Evolutionary conservation across 2,888 invertebrate genomes (phyloP).

Genomic region (Drosophila quasianomalipes): DNA sequence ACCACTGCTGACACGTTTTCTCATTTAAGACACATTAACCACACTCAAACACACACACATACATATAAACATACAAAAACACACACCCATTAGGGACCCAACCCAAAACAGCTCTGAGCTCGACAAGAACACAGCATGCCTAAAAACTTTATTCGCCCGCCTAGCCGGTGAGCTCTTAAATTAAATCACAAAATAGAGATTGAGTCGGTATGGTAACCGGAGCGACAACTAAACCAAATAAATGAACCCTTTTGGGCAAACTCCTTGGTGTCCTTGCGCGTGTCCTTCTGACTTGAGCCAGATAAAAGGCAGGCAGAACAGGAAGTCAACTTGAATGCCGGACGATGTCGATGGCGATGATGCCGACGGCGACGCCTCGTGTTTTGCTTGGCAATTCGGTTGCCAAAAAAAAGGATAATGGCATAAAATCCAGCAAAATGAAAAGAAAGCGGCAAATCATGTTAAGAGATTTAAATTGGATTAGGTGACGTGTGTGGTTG

Average conservation of each 20-base stretch:
- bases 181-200: slow-evolving; percentile 79
- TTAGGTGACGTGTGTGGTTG: slow-evolving; percentile 67
- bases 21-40: slow-evolving; percentile 72
- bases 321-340: slow-evolving; percentile 73
- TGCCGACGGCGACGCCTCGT: slow-evolving; percentile 36
- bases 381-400: slow-evolving; percentile 63
- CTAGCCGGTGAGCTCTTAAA: slow-evolving; percentile 69
- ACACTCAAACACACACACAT: slow-evolving; percentile 15
- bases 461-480: slow-evolving; percentile 83
- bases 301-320: slow-evolving; percentile 72
- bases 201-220: slow-evolving; percentile 58
- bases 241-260: slow-evolving; percentile 77
- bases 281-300: slow-evolving; percentile 52
- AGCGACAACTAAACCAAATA: slow-evolving; percentile 71
- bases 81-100: slow-evolving; percentile 29
- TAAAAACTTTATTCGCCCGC: slow-evolving; percentile 37
- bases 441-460: slow-evolving; percentile 82
- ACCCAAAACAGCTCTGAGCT: slow-evolving; percentile 32
- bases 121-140: slow-evolving; percentile 32
- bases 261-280: slow-evolving; percentile 65
- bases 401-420: slow-evolving; percentile 74
- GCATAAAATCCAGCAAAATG: slow-evolving; percentile 79
- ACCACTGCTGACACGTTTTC: slow-evolving; percentile 69
- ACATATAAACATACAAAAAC: slow-evolving; percentile 15
- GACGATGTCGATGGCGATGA: slow-evolving; percentile 12